These are phyloP conservation scores for Oryzias woworae DNA, from an alignment of 2,113 vertebrate genomes.

Conservation along the genomic window DNA sequence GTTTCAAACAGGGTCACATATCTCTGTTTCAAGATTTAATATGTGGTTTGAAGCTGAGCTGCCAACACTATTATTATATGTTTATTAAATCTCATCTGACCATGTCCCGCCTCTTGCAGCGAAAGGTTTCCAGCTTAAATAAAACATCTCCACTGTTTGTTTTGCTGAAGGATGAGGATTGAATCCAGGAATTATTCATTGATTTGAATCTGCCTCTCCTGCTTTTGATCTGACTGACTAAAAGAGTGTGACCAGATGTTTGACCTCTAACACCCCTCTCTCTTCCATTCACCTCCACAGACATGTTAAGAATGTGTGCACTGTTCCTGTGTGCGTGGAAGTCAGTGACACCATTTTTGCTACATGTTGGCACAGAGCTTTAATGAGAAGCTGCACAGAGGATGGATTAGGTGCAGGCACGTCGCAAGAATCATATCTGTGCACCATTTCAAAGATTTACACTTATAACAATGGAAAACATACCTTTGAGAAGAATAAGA, in stretches of 20 bases:
- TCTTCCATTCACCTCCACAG: conserved; percentile 14
- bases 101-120: conserved; percentile 22
- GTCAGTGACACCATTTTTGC: conserved; percentile 26
- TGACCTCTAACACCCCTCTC: conserved; percentile 14
- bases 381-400: conserved; percentile 8
- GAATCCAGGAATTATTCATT: conserved; percentile 24
- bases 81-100: conserved; percentile 8
- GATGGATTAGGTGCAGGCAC: too few relatives aligned
- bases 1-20: neutral
- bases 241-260: conserved; percentile 44
- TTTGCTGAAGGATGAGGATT: conserved; percentile 31
- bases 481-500: conserved; percentile 75
- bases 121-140: conserved; percentile 23
- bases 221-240: conserved; percentile 40
- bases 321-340: conserved; percentile 20
- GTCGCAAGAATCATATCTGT: too few relatives aligned
- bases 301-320: conserved; percentile 48
- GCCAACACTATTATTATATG: neutral
- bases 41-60: neutral
- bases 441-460: too few relatives aligned
- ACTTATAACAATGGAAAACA: neutral
- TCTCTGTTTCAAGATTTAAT: neutral
- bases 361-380: conserved; percentile 20
- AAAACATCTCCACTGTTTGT: conserved; percentile 26
- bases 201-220: conserved; percentile 29